Base-by-base conservation (phyloP, 2,113 vertebrate species). In the Ancistrus triradiatus region DNA sequence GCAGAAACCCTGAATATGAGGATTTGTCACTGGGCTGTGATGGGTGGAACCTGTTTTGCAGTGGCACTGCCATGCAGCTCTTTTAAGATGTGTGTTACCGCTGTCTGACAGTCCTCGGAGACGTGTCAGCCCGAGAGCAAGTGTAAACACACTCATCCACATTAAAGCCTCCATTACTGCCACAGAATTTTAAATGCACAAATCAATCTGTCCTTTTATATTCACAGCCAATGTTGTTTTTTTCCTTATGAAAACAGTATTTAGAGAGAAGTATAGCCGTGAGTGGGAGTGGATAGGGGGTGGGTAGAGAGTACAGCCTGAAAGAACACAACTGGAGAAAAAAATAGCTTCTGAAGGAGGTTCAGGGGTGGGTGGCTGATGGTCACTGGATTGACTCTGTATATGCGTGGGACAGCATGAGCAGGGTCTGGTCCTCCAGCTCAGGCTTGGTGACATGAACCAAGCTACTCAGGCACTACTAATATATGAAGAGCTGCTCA, bases 401-500 rank as follows among this genome's bases (percentile, higher is more conserved):
- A 48, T 44, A 14, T 50, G 31, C 55, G 43, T 35, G n/a, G 17
- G 44, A 10, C 22, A 40, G 43, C 11, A 38, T 8, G n/a, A 49
- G 44, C 21, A 3, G 37, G 50, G 68, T 62, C 72, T 68, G 74
- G 70, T 74, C 76, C 79, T 51, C 80, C 81, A 69, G 78, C 85
- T 88, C 79, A 81, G 84, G 89, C 89, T 91, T 93, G 91, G 91
- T 94, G 91, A 93, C 91, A 91, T 88, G 90, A 91, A 90, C 83
- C 86, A 81, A 90, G 84, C 90, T 91, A 91, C 91, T 91, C 91
- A 95, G 89, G 90, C 92, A 93, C 92, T 91, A 92, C 94, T 94
- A 94, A 94, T 92, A 95, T 92, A 93, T 91, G 91, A 93, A 93
- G 91, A 91, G 91, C 56, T 86, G 90, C 90, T 95, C 91, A 93